Evolutionary conservation across 2,888 invertebrate species (phyloP).

Genomic region (Epiblema foenella): DNA sequence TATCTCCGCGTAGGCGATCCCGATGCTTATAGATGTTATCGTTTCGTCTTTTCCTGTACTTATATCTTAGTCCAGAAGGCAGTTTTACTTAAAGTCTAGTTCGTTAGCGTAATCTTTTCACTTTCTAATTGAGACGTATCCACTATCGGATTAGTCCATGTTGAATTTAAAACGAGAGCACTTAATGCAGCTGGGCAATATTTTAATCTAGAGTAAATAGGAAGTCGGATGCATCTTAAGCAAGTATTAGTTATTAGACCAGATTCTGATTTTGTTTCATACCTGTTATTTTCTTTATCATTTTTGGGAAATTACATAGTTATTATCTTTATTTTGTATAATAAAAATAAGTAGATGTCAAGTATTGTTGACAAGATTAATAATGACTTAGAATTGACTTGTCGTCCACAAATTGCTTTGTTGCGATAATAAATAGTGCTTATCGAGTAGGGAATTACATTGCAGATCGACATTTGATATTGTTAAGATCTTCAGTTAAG

Average conservation of each 20-base stretch:
- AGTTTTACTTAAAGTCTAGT: slow-evolving; percentile 58
- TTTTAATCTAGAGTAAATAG: neutral
- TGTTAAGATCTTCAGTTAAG: too few relatives aligned
- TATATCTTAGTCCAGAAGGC: slow-evolving; percentile 54
- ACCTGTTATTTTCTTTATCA: too few relatives aligned
- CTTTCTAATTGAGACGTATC: slow-evolving; percentile 66
- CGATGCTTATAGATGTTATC: slow-evolving; percentile 66
- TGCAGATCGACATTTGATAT: neutral
- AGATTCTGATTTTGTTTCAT: too few relatives aligned
- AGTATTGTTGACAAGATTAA: too few relatives aligned
- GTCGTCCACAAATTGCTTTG: neutral
- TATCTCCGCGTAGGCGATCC: slow-evolving; percentile 68
- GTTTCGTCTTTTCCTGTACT: slow-evolving; percentile 62
- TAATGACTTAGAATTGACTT: too few relatives aligned
- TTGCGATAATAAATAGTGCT: slow-evolving; percentile 3
- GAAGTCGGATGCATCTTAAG: neutral
- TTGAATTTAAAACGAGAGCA: slow-evolving; percentile 56
- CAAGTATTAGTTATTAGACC: neutral
- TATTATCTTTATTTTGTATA: too few relatives aligned
- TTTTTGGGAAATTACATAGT: too few relatives aligned
- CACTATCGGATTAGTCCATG: slow-evolving; percentile 59
- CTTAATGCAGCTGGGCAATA: neutral
- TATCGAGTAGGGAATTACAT: neutral
- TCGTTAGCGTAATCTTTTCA: slow-evolving; percentile 70
- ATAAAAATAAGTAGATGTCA: too few relatives aligned